Base-by-base conservation (phyloP, 2,888 invertebrate genomes). In the Pristionchus entomophagus region DNA sequence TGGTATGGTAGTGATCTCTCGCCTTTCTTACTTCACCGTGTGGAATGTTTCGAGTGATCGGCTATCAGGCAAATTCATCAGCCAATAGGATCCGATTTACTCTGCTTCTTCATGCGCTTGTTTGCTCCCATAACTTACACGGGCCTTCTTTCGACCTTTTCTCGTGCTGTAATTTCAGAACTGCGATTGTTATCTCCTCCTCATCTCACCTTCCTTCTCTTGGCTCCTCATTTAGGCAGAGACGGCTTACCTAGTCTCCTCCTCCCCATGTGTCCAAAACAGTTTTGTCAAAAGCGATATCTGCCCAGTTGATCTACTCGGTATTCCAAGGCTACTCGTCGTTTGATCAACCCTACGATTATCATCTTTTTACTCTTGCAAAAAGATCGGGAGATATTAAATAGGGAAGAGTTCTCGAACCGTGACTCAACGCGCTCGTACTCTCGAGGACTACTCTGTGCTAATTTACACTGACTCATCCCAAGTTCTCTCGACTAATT, bases 71-170 rank as follows among this genome's bases (percentile, higher is more conserved):
- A 35, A 65, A 65, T 65, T 35, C 35, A 35, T 35, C 65, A 5
- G 45, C 14, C 65, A 17, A 65, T 45, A n/a, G 41, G 73, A 73
- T 73, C 73, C 73, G 73, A 73, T 73, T 73, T 73, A 4, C 38
- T 69, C 35, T 69, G 35, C 65, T 38, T 38, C 35, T 65, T 59
- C n/a, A n/a, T n/a, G 38, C 45, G 8, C 41, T 73, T 73, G 73
- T 73, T 73, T 73, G 73, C 19, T n/a, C 26, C 65, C 73, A 73
- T 73, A 73, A 73, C 41, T 73, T 73, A 73, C 59, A 59, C 59
- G 29, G 1, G n/a, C n/a, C 41, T 45, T 73, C 41, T 73, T 73
- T 73, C 45, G 38, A n/a, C 73, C 41, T 73, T 45, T 73, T 73
- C 73, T 0, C 22, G 38, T 73, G 65, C 65, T 73, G 73, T 73